Evolutionary conservation across 2,888 invertebrate species (phyloP).

Genomic region (Aphodius sticticus): DNA sequence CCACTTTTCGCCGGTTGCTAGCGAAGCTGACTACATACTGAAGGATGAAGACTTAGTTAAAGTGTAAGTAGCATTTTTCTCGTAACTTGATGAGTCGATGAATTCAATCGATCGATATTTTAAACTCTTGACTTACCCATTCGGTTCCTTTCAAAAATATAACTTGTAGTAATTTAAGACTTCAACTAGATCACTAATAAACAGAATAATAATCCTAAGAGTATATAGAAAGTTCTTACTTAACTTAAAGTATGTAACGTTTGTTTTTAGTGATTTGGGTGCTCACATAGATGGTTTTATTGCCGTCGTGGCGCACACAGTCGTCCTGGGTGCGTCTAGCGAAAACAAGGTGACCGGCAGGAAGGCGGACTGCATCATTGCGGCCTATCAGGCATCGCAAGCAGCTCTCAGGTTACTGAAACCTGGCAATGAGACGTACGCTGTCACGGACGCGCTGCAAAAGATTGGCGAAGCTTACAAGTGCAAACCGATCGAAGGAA

Average conservation of each 20-base stretch:
- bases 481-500: slow-evolving; percentile 94
- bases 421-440: slow-evolving; percentile 90
- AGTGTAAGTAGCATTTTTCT: slow-evolving; percentile 76
- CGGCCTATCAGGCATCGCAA: slow-evolving; percentile 95
- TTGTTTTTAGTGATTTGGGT: slow-evolving; percentile 84
- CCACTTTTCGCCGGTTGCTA: slow-evolving; percentile 96
- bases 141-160: slow-evolving; percentile 12
- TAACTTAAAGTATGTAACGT: slow-evolving; percentile 17
- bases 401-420: slow-evolving; percentile 92
- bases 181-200: slow-evolving; percentile 59
- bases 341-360: slow-evolving; percentile 82
- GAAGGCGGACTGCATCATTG: slow-evolving; percentile 93
- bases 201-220: not conserved
- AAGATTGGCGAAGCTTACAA: slow-evolving; percentile 92
- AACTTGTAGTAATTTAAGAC: slow-evolving; percentile 49
- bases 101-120: too few species aligned
- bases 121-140: too few species aligned
- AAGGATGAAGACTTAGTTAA: slow-evolving; percentile 96
- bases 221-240: not conserved
- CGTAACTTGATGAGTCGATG: too few species aligned
- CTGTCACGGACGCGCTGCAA: slow-evolving; percentile 90
- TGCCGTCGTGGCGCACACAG: slow-evolving; percentile 96
- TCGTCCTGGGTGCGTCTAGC: slow-evolving; percentile 82
- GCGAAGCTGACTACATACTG: slow-evolving; percentile 86
- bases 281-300: slow-evolving; percentile 99